Percentiles rank a stretch among this genome's conserved stretches.
phyloP scores from a whole-genome alignment of 2,113 vertebrate genomes.

The Nycticryphes semicollaris region DNA sequence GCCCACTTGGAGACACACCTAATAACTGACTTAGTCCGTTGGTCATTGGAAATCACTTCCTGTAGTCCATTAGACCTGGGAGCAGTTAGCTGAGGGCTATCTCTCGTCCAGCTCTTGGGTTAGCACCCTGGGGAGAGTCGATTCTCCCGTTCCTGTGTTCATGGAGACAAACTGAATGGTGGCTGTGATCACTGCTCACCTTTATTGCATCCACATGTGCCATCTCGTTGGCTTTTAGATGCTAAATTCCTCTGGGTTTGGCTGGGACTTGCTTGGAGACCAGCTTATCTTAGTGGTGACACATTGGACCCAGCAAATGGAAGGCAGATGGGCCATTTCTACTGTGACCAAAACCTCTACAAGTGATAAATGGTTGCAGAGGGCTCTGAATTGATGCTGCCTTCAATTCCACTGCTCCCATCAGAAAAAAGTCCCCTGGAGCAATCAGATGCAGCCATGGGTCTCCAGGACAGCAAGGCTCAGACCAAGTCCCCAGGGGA shows the following conservation, averaged over 20 bases:
- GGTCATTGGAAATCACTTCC: not conserved
- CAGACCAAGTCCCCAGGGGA: not conserved
- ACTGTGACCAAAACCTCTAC: not conserved
- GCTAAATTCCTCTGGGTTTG: not conserved
- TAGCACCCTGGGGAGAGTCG: fast-evolving
- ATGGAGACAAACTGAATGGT: not conserved
- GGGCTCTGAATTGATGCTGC: not conserved
- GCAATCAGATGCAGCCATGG: not conserved
- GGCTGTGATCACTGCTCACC: not conserved
- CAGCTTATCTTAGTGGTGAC: not conserved
- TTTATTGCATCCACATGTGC: not conserved
- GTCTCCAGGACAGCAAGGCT: not conserved
- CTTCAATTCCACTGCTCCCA: not conserved
- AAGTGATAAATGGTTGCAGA: not conserved
- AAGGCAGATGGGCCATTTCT: not conserved
- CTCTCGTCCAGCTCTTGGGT: not conserved
- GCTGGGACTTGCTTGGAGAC: not conserved
- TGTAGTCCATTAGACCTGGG: not conserved
- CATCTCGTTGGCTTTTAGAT: not conserved
- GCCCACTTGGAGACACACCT: too few species aligned
- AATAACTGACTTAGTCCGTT: not conserved
- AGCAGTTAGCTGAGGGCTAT: too few species aligned
- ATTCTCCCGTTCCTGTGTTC: not conserved
- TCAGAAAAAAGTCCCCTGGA: not conserved
- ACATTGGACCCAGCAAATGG: not conserved